Conservation (phyloP, 2,797 vertebrate genomes). For the Botia almorhae region DNA sequence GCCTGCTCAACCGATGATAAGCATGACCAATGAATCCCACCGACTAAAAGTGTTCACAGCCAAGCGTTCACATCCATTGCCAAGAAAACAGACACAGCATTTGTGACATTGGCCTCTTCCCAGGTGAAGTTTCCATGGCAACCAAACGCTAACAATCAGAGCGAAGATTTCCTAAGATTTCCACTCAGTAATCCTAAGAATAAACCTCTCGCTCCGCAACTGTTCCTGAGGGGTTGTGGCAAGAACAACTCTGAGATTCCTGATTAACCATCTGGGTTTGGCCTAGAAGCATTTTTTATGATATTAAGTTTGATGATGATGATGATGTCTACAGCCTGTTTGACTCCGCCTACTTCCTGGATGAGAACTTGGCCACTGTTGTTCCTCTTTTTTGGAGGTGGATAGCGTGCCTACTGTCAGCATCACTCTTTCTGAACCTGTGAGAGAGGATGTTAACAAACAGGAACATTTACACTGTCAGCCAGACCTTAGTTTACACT, state of each 20-base stretch:
- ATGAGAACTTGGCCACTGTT: conserved; percentile 41
- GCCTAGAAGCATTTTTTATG: conserved; percentile 62
- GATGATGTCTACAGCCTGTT: conserved; percentile 60
- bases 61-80: conserved; percentile 38
- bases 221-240: conserved; percentile 50
- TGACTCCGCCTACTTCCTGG: conserved; percentile 61
- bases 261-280: conserved; percentile 65
- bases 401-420: conserved; percentile 33
- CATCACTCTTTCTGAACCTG: neutral
- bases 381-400: conserved; percentile 21
- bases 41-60: conserved; percentile 60
- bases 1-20: conserved; percentile 31
- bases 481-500: conserved; percentile 19
- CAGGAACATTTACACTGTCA: conserved; percentile 37
- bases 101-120: conserved; percentile 41
- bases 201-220: conserved; percentile 65
- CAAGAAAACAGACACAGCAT: conserved; percentile 57
- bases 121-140: conserved; percentile 52
- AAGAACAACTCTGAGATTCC: conserved; percentile 59
- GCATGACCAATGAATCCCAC: conserved; percentile 50
- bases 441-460: conserved; percentile 22
- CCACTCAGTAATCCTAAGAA: conserved; percentile 72
- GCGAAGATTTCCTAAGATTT: conserved; percentile 49
- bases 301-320: conserved; percentile 59
- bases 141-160: conserved; percentile 54